Base-by-base conservation (phyloP, 1,140 invertebrate genomes). In the Neodiprion fabricii region DNA sequence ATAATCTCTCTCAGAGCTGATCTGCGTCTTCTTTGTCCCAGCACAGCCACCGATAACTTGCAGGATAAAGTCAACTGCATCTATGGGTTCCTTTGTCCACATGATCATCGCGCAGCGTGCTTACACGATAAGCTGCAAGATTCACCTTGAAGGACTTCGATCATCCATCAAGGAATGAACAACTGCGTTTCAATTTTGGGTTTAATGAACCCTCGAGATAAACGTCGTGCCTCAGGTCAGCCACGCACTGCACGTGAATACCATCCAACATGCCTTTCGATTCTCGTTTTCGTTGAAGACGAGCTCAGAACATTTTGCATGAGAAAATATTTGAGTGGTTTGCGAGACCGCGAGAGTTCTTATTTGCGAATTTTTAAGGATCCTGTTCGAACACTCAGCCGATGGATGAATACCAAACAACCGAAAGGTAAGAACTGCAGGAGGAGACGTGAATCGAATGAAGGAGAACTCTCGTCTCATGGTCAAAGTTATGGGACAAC, bases 91-190 rank as follows among this genome's bases (percentile, higher is more conserved):
- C 83, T 96, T 96, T 80, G 90, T 95, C 7, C 90, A 93, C 8
- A 92, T 96, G 77, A 94, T 96, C 21, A 90, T 94, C 80, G 94
- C 95, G 23, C 95, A 96, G 86, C 92, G 94, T 87, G 92, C 94
- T 17, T 94, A 96, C 87, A 89, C 94, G 65, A 93, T 96, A 72
- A 94, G 96, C 78, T 95, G 94, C 83, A 96, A 96, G 83, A 96
- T 94, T 0, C 89, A 95, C 28, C 1, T 40, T 40, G 2, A 75
- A 88, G 93, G 75, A 91, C 94, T 75, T 96, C 95, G 1, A 84
- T 96, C 17, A 84, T 95, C 48, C 91, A 93, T 74, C 95, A 96
- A 79, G 94, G 94, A 79, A 95, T 96, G 94, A 89, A 85, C 67
- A 96, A 95, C 79, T 91, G 91, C 86, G 87, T 91, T 4, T 96